Base-by-base conservation (phyloP, 1,140 invertebrate species). In the Aleiodes sp. region DNA sequence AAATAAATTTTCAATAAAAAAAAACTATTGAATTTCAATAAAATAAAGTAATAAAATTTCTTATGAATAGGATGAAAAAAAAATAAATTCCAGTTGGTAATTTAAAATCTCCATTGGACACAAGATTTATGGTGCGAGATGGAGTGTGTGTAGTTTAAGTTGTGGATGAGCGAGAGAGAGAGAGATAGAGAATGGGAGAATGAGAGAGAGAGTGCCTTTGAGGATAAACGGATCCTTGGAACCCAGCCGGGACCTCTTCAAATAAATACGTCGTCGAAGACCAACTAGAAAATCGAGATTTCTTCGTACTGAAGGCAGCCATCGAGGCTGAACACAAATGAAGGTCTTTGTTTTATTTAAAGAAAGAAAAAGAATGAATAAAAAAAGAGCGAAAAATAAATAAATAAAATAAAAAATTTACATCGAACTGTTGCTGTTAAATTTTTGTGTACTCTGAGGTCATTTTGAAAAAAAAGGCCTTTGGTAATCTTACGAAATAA, bases 201-300 rank as follows among this genome's bases (percentile, higher is more conserved):
- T 4, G 52, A 33, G 37, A 62, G 41, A 60, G 52, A 16, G 21
- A 57, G 35, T 37, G 37, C 39, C 61, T 61, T 61, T 10, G 66
- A 68, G 52, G 66, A 68, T 61, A 33, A 68, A 68, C 66, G 66
- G 35, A 68, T 68, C 57, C 66, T 61, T 35, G 56, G 35, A 59
- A 68, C 52, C 66, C 66, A 41, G 66, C 35, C 66, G 66, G 66
- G 66, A 68, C 57, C 57, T 68, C 66, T 68, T 61, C 66, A 68
- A 68, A 68, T 68, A 68, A 68, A 68, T 68, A 68, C 66, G 57
- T 68, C 57, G 57, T 60, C 52, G 46, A 67, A 67, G 37, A 39
- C 37, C 37, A 39, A 39, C 37, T 39, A 39, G 16, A 46, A 19
- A 46, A 46, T 46, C 41, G 41, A 46, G 41, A 46, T 46, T 46